Evolutionary conservation across 53 echinoderm and acorn worm genomes (phyloP).

Genomic region (Stichopus horrens): DNA sequence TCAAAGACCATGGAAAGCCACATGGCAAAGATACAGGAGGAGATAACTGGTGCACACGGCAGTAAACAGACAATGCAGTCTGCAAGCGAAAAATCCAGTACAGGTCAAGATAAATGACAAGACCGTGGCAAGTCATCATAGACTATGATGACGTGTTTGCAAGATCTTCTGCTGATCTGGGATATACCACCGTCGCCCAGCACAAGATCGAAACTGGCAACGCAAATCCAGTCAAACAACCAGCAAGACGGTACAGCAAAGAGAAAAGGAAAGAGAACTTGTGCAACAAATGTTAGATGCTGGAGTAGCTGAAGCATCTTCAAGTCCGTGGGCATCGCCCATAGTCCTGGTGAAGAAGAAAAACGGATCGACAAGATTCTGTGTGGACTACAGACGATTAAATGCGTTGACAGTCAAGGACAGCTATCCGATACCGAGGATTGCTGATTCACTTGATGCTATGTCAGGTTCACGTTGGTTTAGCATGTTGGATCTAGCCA

Average conservation of each 20-base stretch:
- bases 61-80: neutral
- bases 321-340: too few species aligned
- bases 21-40: neutral
- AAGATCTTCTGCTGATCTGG: conserved; percentile 19
- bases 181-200: conserved; percentile 10
- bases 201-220: conserved; percentile 53
- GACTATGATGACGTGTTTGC: neutral
- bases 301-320: conserved; percentile 46
- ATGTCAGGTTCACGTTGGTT: conserved; percentile 52
- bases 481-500: conserved; percentile 55
- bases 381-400: conserved; percentile 50
- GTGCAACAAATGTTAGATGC: conserved; percentile 42
- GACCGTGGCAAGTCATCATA: neutral
- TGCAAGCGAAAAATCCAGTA: too few species aligned
- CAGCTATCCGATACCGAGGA: conserved; percentile 51
- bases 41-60: neutral
- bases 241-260: conserved; percentile 36
- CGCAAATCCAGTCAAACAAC: conserved; percentile 45
- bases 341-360: too few species aligned
- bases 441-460: conserved; percentile 49
- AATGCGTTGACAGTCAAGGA: conserved; percentile 46
- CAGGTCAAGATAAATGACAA: neutral
- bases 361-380: too few species aligned
- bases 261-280: conserved; percentile 26
- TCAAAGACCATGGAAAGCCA: neutral